These are phyloP conservation scores for Catocala sponsa DNA, from an alignment of 2,888 invertebrate species.

Conservation along the genomic window DNA sequence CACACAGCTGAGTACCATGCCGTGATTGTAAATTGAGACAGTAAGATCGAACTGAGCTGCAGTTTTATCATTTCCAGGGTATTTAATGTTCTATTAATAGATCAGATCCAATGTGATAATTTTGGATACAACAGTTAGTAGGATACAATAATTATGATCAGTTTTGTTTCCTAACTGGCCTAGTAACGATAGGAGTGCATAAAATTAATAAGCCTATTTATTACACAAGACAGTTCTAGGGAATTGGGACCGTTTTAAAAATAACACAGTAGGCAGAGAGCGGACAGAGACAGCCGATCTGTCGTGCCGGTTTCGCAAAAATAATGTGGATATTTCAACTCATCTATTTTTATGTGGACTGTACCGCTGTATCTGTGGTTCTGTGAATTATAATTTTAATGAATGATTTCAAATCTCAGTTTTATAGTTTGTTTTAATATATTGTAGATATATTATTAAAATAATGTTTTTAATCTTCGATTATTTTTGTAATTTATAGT, in stretches of 20 bases:
- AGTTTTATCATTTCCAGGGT: slow-evolving; percentile 78
- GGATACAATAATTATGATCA: slow-evolving; percentile 33
- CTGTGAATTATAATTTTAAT: slow-evolving; percentile 38
- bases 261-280: slow-evolving; percentile 70
- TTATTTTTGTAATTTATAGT: not conserved
- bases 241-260: slow-evolving; percentile 75
- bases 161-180: slow-evolving; percentile 37
- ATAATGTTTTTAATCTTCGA: not conserved
- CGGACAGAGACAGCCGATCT: slow-evolving; percentile 64
- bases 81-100: slow-evolving; percentile 79
- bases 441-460: not conserved
- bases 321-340: slow-evolving; percentile 70
- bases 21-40: slow-evolving; percentile 17
- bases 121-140: slow-evolving; percentile 63
- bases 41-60: slow-evolving; percentile 31
- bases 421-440: not conserved
- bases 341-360: slow-evolving; percentile 68
- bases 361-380: slow-evolving; percentile 41
- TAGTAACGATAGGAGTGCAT: slow-evolving; percentile 40
- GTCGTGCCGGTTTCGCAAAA: slow-evolving; percentile 66
- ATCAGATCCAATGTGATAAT: slow-evolving; percentile 67
- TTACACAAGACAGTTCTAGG: slow-evolving; percentile 61
- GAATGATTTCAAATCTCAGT: slow-evolving; percentile 11
- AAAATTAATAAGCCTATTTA: slow-evolving; percentile 46
- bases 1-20: slow-evolving; percentile 37